phyloP scores from a whole-genome alignment of 2,797 vertebrate genomes.

The Carcharodon carcharias region DNA sequence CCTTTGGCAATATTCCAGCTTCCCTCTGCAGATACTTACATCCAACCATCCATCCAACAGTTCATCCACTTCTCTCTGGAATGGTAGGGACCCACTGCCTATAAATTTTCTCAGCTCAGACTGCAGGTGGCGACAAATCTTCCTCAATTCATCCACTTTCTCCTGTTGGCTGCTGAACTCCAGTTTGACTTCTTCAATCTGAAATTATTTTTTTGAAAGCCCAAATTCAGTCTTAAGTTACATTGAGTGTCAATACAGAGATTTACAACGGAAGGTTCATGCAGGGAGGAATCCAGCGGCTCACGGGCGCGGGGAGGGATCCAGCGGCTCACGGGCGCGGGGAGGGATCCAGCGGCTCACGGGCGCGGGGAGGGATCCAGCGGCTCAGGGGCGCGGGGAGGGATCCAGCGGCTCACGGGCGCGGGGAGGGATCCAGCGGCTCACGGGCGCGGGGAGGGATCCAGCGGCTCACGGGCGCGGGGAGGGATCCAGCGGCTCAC shows the following conservation, averaged over 20 bases:
- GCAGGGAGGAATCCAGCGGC: background rate
- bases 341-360: no score
- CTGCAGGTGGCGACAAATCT: slow-evolving; percentile 78
- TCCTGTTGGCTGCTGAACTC: slow-evolving; percentile 66
- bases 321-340: background rate
- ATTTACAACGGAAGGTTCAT: background rate
- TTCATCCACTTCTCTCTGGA: slow-evolving; percentile 76
- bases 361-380: no score
- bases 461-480: background rate
- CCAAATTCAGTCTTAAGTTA: background rate
- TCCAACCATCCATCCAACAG: slow-evolving; percentile 93
- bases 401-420: background rate
- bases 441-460: background rate
- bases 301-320: background rate
- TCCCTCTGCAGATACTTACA: slow-evolving; percentile 60
- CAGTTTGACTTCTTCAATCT: slow-evolving; percentile 74
- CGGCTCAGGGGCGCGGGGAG: background rate
- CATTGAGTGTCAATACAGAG: background rate
- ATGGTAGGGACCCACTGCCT: slow-evolving; percentile 70
- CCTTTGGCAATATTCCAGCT: background rate
- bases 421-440: no score
- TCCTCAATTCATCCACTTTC: slow-evolving; percentile 74
- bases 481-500: no score
- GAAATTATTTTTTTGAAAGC: slow-evolving; percentile 26
- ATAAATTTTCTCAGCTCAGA: slow-evolving; percentile 82